Evolutionary conservation across 1,140 invertebrate species (phyloP).

Genomic region (Drosophila ficusphila): DNA sequence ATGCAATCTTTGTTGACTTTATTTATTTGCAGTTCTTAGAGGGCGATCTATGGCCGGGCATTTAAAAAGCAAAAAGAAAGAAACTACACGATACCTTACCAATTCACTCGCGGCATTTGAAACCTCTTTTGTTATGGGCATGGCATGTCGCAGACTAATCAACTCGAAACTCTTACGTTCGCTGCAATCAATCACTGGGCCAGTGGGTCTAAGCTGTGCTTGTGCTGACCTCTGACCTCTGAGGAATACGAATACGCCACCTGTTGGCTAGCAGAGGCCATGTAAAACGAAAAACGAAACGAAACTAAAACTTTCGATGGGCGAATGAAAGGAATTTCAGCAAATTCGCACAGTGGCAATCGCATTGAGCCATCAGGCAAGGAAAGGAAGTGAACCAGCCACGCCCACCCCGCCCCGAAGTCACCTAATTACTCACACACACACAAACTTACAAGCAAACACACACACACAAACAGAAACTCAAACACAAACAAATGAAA

Average conservation of each 20-base stretch:
- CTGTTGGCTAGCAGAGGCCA: conserved; percentile 31
- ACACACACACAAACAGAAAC: not conserved
- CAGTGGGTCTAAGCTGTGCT: conserved; percentile 4
- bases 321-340: conserved; percentile 2
- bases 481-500: not conserved
- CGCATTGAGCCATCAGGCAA: conserved; percentile 39
- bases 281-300: not conserved
- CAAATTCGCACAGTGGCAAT: conserved; percentile 31
- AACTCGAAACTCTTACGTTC: conserved; percentile 19
- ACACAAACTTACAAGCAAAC: not conserved
- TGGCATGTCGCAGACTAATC: conserved; percentile 32
- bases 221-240: conserved; percentile 17
- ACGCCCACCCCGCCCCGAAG: conserved; percentile 23
- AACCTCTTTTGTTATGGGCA: not conserved
- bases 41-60: too few relatives aligned
- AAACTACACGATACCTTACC: not conserved
- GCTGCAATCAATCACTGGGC: conserved; percentile 28
- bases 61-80: not conserved
- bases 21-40: too few relatives aligned
- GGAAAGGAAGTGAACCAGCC: conserved; percentile 5
- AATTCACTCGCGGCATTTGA: not conserved
- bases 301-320: not conserved
- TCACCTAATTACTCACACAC: conserved; percentile 36
- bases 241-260: not conserved
- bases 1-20: too few relatives aligned